Percentiles rank a stretch among this genome's conserved stretches.
phyloP scores from a whole-genome alignment of 2,888 invertebrate species.

The Lepidocyrtoides sp. region DNA sequence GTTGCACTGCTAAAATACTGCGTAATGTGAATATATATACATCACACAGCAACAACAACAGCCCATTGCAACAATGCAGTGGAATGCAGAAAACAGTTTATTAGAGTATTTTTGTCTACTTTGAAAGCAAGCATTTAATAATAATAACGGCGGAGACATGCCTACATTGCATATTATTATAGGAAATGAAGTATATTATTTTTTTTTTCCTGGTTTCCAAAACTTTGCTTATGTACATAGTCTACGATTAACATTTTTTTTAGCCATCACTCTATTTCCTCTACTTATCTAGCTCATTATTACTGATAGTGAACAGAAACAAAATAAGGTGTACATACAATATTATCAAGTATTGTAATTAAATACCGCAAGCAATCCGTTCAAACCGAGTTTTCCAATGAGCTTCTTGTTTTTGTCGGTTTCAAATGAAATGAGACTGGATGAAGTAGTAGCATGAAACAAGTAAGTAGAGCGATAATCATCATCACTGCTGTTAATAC shows the following conservation, averaged over 20 bases:
- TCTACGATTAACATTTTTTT: conserved; percentile 11
- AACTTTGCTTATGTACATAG: conserved; percentile 1
- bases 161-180: conserved; percentile 16
- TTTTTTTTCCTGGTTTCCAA: conserved; percentile 25
- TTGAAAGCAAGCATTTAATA: neutral
- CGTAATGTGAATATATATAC: too few species aligned
- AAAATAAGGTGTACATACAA: neutral
- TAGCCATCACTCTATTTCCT: conserved; percentile 16
- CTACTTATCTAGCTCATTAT: neutral
- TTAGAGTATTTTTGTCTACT: neutral
- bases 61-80: neutral
- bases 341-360: conserved; percentile 31
- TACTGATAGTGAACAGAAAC: neutral
- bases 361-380: conserved; percentile 37
- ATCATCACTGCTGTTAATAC: neutral
- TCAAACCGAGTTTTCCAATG: neutral
- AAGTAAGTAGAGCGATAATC: neutral
- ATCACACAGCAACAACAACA: neutral
- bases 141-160: neutral
- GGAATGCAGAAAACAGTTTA: conserved; percentile 7
- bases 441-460: neutral
- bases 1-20: neutral
- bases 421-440: conserved; percentile 19
- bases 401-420: neutral
- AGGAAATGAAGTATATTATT: conserved; percentile 25